phyloP scores from a whole-genome alignment of 1,140 invertebrate genomes.

The Maconellicoccus hirsutus region DNA sequence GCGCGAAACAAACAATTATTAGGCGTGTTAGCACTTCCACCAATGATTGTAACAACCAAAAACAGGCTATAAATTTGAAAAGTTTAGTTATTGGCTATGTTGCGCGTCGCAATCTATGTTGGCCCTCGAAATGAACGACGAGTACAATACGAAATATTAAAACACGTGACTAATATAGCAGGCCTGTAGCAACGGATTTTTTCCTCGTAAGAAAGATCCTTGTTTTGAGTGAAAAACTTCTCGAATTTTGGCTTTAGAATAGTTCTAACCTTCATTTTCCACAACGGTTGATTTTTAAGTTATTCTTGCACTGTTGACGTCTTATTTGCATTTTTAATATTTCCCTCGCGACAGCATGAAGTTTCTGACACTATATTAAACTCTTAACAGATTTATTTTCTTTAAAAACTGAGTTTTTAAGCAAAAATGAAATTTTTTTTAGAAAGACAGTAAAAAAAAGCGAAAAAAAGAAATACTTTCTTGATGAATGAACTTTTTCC shows the following conservation, averaged over 20 bases:
- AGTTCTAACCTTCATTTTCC: neutral
- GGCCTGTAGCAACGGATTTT: neutral
- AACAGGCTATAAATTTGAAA: neutral
- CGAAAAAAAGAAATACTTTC: neutral
- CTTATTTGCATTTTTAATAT: slow-evolving; percentile 10
- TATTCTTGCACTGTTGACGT: neutral
- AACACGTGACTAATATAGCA: neutral
- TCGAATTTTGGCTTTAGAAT: neutral
- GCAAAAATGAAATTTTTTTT: neutral
- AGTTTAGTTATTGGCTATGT: neutral
- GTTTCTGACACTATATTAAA: slow-evolving; percentile 5
- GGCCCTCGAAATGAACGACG: neutral
- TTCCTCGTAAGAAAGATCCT: neutral
- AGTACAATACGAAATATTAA: neutral
- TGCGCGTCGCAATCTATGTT: neutral
- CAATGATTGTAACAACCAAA: neutral
- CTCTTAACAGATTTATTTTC: slow-evolving; percentile 7
- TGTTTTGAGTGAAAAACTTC: neutral
- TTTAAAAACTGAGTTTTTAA: neutral
- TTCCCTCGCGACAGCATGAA: neutral
- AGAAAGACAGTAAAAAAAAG: neutral
- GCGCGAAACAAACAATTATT: neutral
- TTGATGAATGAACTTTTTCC: neutral
- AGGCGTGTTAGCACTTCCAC: neutral
- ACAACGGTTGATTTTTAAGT: slow-evolving; percentile 1